phyloP scores from a whole-genome alignment of 2,888 invertebrate species.

The Amblyjoppa fuscipennis region DNA sequence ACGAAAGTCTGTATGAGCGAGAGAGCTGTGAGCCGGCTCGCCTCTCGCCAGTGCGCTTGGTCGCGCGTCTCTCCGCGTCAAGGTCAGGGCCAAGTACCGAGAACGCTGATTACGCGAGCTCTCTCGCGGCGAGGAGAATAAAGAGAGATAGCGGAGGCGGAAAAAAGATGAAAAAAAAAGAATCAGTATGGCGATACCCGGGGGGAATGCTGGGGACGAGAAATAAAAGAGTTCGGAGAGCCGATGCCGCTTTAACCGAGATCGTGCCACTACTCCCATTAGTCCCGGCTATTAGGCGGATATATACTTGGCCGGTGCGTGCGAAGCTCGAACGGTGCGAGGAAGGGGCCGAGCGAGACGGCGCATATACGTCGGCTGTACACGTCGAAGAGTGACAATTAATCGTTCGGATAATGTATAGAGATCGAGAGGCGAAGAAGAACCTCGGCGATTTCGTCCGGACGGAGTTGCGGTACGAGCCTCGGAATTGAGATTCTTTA shows the following conservation, averaged over 20 bases:
- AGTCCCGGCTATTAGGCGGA: slow-evolving; percentile 47
- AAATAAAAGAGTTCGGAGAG: slow-evolving; percentile 46
- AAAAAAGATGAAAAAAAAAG: neutral
- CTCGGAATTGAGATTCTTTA: slow-evolving; percentile 7
- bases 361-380: neutral
- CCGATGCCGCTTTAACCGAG: slow-evolving; percentile 42
- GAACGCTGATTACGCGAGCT: slow-evolving; percentile 68
- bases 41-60: slow-evolving; percentile 45
- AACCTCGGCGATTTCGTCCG: slow-evolving; percentile 4
- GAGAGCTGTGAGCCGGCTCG: slow-evolving; percentile 33
- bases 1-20: neutral
- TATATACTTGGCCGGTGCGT: slow-evolving; percentile 15
- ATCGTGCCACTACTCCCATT: slow-evolving; percentile 62
- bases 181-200: slow-evolving; percentile 48
- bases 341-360: slow-evolving; percentile 4
- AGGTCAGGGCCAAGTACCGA: slow-evolving; percentile 74
- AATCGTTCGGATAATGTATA: slow-evolving; percentile 15
- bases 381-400: slow-evolving; percentile 1
- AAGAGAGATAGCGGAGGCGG: slow-evolving; percentile 14
- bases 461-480: neutral
- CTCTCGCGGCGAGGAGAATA: slow-evolving; percentile 10
- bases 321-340: slow-evolving; percentile 48
- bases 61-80: slow-evolving; percentile 70
- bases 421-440: neutral
- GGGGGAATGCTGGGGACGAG: slow-evolving; percentile 47